Percentiles rank a stretch among this genome's conserved stretches.
Conservation (phyloP, 2,797 vertebrate species). For the Allobates femoralis region DNA sequence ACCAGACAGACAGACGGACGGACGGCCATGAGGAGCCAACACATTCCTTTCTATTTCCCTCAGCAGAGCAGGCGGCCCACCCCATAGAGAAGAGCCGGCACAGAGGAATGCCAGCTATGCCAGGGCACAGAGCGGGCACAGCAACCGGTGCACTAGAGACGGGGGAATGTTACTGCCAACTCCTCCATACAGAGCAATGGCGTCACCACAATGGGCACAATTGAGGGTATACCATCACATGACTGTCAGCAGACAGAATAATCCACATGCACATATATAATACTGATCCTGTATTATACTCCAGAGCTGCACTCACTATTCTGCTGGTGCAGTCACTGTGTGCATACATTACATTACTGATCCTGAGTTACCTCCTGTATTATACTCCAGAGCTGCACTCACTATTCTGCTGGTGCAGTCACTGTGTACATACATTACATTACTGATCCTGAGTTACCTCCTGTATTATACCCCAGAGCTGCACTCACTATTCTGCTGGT, state of each 20-base stretch:
- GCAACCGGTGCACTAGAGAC: neutral
- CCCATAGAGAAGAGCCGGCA: neutral
- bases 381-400: too few species aligned
- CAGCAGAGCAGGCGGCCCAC: neutral
- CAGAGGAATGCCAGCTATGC: constrained; percentile 20
- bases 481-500: too few species aligned
- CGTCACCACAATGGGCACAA: neutral
- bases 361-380: too few species aligned
- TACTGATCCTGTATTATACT: too few species aligned
- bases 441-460: too few species aligned
- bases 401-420: too few species aligned
- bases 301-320: too few species aligned
- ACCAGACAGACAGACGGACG: neutral
- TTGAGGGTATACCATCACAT: neutral
- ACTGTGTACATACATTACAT: too few species aligned
- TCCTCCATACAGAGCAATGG: neutral
- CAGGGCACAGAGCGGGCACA: constrained; percentile 6
- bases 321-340: too few species aligned
- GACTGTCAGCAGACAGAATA: neutral
- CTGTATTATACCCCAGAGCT: too few species aligned
- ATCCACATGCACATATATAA: neutral
- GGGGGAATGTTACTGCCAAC: neutral
- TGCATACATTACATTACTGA: too few species aligned
- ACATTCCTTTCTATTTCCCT: constrained; percentile 1
- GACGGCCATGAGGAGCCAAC: neutral